Percentiles rank a stretch among this genome's conserved stretches.
Conservation (phyloP, 2,888 invertebrate genomes). For the Pachycephus smyrnensis region DNA sequence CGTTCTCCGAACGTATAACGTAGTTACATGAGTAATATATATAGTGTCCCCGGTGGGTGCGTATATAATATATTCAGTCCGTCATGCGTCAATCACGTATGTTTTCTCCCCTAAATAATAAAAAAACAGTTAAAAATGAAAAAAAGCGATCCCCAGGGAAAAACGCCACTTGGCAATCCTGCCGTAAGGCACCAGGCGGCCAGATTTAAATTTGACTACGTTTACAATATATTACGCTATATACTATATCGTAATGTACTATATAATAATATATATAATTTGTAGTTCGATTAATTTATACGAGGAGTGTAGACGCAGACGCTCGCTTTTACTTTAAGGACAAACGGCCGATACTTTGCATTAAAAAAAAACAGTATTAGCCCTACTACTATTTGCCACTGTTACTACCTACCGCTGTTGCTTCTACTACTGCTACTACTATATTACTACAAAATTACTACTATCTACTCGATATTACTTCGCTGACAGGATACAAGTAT, state of each 20-base stretch:
- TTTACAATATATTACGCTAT: constrained; percentile 28
- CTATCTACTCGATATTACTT: not conserved
- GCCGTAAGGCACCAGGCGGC: constrained; percentile 51
- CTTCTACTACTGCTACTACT: not conserved
- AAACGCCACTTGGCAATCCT: constrained; percentile 32
- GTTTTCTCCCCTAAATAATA: constrained; percentile 3
- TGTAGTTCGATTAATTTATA: not conserved
- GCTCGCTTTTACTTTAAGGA: not conserved
- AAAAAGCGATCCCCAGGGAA: not conserved
- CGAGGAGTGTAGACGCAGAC: not conserved
- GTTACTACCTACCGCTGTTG: not conserved
- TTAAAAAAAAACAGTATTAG: not conserved
- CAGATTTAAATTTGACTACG: constrained; percentile 36
- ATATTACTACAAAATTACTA: not conserved
- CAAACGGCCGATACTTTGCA: not conserved
- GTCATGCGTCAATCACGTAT: not conserved
- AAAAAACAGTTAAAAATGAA: constrained; percentile 2
- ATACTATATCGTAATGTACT: constrained; percentile 21
- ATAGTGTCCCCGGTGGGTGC: not conserved
- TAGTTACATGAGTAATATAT: not conserved
- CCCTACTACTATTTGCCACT: not conserved
- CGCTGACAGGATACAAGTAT: not conserved
- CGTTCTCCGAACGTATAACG: not conserved
- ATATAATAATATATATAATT: constrained; percentile 21
- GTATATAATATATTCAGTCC: not conserved